Conservation (phyloP, 2,888 invertebrate genomes). For the Rhodophaea formosa region DNA sequence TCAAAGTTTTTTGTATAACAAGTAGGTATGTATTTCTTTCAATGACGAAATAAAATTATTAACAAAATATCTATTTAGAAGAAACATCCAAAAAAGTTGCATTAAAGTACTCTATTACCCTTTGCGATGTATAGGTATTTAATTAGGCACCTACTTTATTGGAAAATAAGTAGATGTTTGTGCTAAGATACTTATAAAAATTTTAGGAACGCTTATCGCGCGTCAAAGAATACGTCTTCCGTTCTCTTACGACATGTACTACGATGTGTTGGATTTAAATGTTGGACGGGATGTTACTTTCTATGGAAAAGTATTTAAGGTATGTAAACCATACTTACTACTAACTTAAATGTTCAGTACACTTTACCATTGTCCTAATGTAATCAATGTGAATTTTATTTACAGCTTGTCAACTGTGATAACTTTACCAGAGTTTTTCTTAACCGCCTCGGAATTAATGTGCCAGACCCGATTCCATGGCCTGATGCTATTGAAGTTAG, state of each 20-base stretch:
- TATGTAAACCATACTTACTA: constrained; percentile 31
- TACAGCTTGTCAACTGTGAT: constrained; percentile 91
- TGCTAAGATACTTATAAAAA: too few relatives aligned
- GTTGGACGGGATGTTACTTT: constrained; percentile 90
- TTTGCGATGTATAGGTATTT: too few relatives aligned
- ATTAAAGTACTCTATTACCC: too few relatives aligned
- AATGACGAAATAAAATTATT: too few relatives aligned
- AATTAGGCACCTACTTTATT: too few relatives aligned
- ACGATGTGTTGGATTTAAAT: constrained; percentile 93
- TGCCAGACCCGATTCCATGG: constrained; percentile 83
- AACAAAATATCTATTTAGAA: too few relatives aligned
- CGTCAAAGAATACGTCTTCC: constrained; percentile 91
- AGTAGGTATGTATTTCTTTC: too few relatives aligned
- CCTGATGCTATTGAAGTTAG: constrained; percentile 65
- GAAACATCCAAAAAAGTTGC: too few relatives aligned
- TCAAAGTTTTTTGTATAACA: too few relatives aligned
- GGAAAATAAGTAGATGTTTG: too few relatives aligned
- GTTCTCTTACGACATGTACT: constrained; percentile 87
- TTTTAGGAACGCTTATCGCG: constrained; percentile 87
- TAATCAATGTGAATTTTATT: background rate
- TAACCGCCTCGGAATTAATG: constrained; percentile 90
- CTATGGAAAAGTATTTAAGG: constrained; percentile 87
- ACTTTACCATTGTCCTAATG: too few relatives aligned
- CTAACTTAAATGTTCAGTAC: too few relatives aligned
- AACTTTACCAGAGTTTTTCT: constrained; percentile 92